These are phyloP conservation scores for Characodon lateralis DNA, from an alignment of 2,797 vertebrate genomes.

Conservation along the genomic window DNA sequence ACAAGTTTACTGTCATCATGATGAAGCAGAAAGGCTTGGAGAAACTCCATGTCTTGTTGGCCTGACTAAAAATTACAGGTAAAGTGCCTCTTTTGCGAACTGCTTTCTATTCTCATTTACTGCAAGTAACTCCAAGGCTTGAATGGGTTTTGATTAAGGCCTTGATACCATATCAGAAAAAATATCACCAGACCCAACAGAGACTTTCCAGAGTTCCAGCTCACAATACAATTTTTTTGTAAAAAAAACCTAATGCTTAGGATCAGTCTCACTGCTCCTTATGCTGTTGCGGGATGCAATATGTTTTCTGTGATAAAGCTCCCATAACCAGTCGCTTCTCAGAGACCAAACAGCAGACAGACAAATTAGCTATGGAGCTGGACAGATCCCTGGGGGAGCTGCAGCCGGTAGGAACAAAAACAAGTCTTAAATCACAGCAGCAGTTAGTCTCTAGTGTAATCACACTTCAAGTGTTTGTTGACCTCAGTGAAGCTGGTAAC, in stretches of 20 bases:
- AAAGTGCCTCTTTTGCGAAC: not conserved
- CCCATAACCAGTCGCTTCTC: constrained; percentile 14
- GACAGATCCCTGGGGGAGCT: not conserved
- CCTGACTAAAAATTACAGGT: not conserved
- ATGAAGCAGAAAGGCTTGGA: not conserved
- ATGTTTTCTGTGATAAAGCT: constrained; percentile 27
- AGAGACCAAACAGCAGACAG: constrained; percentile 12
- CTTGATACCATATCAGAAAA: not conserved
- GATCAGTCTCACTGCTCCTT: not conserved
- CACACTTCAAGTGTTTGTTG: not conserved
- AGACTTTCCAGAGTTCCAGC: not conserved
- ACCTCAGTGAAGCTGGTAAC: not conserved
- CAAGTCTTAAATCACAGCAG: constrained; percentile 7
- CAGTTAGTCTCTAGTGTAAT: not conserved
- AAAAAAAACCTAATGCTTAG: not conserved
- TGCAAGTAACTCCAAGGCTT: not conserved
- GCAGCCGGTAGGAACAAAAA: not conserved
- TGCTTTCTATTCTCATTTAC: not conserved
- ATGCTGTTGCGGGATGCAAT: not conserved
- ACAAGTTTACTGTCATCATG: not conserved
- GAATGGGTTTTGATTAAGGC: not conserved
- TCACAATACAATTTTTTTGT: constrained; percentile 1
- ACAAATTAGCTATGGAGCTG: not conserved
- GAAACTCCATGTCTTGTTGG: not conserved
- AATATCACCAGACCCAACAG: not conserved